phyloP scores from a whole-genome alignment of 2,113 vertebrate species.

The Sus scrofa region T2T-Sscrofa CM000819.6:86451501-86452000 shows the following conservation, averaged over 20 bases:
- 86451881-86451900: background rate
- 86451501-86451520: too few relatives aligned
- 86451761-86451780: background rate
- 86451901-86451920: background rate
- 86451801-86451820: background rate
- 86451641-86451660: background rate
- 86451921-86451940: background rate
- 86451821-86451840: background rate
- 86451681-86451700: background rate
- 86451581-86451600: background rate
- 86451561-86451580: too few relatives aligned
- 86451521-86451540: too few relatives aligned
- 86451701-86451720: background rate
- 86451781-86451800: background rate
- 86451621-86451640: background rate
- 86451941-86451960: background rate
- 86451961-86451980: background rate
- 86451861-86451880: background rate
- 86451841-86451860: background rate
- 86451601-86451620: background rate
- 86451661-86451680: background rate
- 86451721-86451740: background rate
- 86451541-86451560: too few relatives aligned
- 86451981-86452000: background rate
- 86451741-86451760: background rate